phyloP scores from a whole-genome alignment of 2,797 vertebrate species.

The Micropoecilia bifurca region DNA sequence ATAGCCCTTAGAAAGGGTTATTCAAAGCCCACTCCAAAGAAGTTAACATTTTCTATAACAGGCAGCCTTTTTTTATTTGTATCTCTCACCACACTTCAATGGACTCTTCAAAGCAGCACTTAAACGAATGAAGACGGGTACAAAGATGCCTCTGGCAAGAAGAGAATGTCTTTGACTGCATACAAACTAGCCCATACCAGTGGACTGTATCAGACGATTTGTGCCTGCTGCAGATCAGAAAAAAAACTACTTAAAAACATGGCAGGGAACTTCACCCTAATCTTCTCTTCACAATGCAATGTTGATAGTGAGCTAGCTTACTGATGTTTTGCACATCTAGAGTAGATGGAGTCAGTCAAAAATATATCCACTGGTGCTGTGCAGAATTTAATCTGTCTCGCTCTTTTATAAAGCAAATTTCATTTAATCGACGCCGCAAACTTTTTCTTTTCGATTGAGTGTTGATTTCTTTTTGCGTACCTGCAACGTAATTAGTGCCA shows the following conservation, averaged over 20 bases:
- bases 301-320: constrained; percentile 53
- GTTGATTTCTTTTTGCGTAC: background rate
- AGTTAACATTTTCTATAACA: constrained; percentile 68
- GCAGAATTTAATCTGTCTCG: constrained; percentile 59
- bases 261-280: constrained; percentile 60
- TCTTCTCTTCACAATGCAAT: constrained; percentile 63
- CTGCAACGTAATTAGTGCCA: background rate
- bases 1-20: constrained; percentile 55
- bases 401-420: background rate
- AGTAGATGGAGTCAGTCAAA: constrained; percentile 58
- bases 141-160: constrained; percentile 66
- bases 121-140: constrained; percentile 75
- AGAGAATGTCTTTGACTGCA: constrained; percentile 64
- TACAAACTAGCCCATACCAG: constrained; percentile 63
- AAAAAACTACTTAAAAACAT: constrained; percentile 59
- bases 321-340: constrained; percentile 68
- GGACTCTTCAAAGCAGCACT: constrained; percentile 73
- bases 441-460: background rate
- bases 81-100: constrained; percentile 69
- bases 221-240: constrained; percentile 51
- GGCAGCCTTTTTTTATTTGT: constrained; percentile 66
- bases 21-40: constrained; percentile 60
- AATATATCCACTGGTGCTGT: constrained; percentile 46
- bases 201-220: constrained; percentile 62
- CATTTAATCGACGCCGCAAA: background rate